Conservation (phyloP, 2,888 invertebrate genomes). For the Frankliniella intonsa region DNA sequence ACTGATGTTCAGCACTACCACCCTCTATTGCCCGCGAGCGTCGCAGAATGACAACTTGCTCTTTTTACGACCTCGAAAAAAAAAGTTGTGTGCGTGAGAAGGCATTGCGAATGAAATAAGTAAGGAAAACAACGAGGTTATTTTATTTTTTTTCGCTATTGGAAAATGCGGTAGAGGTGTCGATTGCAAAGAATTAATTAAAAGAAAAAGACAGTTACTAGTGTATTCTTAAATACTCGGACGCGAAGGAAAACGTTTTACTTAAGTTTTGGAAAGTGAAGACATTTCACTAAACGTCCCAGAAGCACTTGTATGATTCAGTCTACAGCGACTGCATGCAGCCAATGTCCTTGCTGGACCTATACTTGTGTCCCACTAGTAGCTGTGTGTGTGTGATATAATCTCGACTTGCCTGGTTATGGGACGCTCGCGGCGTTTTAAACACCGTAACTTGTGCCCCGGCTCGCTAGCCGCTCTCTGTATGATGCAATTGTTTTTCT, state of each 20-base stretch:
- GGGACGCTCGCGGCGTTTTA: no score
- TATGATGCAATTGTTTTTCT: conserved; percentile 5
- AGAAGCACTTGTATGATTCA: neutral
- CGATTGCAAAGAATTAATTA: neutral
- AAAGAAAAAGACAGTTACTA: neutral
- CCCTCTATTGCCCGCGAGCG: no score
- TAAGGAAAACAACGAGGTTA: no score
- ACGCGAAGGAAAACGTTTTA: neutral
- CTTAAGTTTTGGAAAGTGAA: neutral
- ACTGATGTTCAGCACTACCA: no score
- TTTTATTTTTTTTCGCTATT: no score
- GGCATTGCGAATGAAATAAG: no score
- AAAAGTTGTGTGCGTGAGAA: no score
- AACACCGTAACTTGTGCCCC: no score
- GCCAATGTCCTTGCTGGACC: neutral
- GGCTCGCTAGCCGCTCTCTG: no score
- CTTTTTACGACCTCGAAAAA: no score
- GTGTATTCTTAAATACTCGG: neutral
- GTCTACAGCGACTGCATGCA: neutral
- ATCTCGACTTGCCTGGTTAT: neutral
- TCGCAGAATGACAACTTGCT: no score
- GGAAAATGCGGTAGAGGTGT: neutral
- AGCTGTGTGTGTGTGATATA: conserved; percentile 2
- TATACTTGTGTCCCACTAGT: neutral
- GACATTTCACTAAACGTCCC: neutral